Percentiles rank a stretch among this genome's conserved stretches.
phyloP scores from a whole-genome alignment of 2,888 invertebrate genomes.

The Uropetala carovei region DNA sequence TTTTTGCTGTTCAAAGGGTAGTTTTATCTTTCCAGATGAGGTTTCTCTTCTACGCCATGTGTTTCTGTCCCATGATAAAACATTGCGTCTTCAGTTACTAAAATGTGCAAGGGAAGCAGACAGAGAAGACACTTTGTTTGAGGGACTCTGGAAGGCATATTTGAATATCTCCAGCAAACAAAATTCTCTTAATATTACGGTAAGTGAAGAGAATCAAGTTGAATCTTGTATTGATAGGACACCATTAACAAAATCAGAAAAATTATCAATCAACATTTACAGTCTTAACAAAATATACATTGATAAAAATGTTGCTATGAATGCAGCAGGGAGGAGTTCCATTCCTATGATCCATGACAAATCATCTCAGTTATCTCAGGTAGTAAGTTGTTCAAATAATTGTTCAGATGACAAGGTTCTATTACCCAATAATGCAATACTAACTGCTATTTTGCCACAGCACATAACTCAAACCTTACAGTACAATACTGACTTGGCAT shows the following conservation, averaged over 20 bases:
- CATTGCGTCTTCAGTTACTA: not conserved
- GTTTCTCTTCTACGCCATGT: constrained; percentile 37
- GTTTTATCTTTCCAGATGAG: not conserved
- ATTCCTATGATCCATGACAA: not conserved
- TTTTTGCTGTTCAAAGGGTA: not conserved
- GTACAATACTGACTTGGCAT: too few relatives aligned
- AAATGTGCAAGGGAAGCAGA: constrained; percentile 49
- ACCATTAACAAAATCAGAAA: not conserved
- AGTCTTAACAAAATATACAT: not conserved
- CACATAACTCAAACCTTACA: too few relatives aligned
- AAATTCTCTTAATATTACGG: not conserved
- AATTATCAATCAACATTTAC: not conserved
- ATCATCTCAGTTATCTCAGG: not conserved
- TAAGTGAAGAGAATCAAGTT: not conserved
- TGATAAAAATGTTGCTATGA: not conserved
- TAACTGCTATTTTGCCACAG: too few relatives aligned
- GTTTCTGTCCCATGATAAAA: constrained; percentile 21
- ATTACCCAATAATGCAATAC: too few relatives aligned
- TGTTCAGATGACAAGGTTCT: too few relatives aligned
- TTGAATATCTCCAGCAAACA: not conserved
- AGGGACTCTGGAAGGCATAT: constrained; percentile 35
- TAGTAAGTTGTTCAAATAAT: too few relatives aligned
- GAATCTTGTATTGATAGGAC: not conserved
- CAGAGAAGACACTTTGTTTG: constrained; percentile 41
- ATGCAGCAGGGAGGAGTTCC: not conserved